Evolutionary conservation across 2,888 invertebrate species (phyloP), one percentile per base, ranked within the genome.

Genomic region (Caenorhabditis sp.): DNA sequence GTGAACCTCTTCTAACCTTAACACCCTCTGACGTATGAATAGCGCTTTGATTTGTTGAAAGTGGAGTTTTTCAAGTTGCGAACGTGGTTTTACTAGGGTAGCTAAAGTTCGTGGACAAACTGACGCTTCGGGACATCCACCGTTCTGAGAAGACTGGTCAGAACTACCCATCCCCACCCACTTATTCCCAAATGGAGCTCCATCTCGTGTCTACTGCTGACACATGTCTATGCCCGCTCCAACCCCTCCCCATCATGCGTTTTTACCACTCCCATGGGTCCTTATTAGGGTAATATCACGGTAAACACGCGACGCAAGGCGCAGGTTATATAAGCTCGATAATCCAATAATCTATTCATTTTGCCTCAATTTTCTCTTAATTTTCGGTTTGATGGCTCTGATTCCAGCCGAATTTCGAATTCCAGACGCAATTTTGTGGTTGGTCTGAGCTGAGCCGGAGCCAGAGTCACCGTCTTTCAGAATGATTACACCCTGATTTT

Each of bases 1-100:
- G 22, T 47, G 67, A 67, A 53, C 67, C 67, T 11, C 55, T n/a
- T n/a, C n/a, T n/a, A n/a, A n/a, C n/a, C n/a, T n/a, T n/a, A n/a
- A n/a, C 32, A 9, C 4, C 32, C 9, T 32, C 5, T 76, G 76
- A 76, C 76, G 76, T 76, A 67, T 72, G 64, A 72, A 72, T 72
- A 37, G 53, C 18, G 24, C 20, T 60, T 67, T 65, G 65, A 65
- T 58, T 64, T 22, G 53, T 26, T 18, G 26, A 6, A 32, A 32
- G 24, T 37, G n/a, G 53, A 1, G 44, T 32, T 56, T n/a, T 26
- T 32, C 15, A 51, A 50, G 72, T 58, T 65, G 64, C 58, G 72
- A 72, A 28, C 18, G 8, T 18, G n/a, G n/a, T 50, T 26, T 32
- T 6, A 37, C 20, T n/a, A n/a, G n/a, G n/a, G n/a, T n/a, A n/a